Percentiles rank a stretch among this genome's conserved stretches.
These are phyloP conservation scores for Calyptommatus sinebrachiatus DNA, from an alignment of 2,113 vertebrate species.

Conservation along the genomic window DNA sequence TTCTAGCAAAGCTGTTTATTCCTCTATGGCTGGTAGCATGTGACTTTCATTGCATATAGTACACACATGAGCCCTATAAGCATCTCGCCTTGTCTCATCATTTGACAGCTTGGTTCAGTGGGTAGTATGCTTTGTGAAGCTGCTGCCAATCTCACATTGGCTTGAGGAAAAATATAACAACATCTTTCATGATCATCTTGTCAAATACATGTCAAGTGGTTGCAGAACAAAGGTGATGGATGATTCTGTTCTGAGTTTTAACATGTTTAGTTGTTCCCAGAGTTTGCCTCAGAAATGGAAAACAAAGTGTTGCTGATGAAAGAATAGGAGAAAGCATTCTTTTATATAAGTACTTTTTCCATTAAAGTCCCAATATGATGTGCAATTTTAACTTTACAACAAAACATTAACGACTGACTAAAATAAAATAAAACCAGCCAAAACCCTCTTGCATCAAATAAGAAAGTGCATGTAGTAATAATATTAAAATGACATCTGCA, in stretches of 20 bases:
- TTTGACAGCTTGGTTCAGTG: slow-evolving; percentile 14
- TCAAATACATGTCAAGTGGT: slow-evolving; percentile 2
- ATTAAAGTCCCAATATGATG: no score
- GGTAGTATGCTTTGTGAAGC: not conserved
- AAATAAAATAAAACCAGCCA: no score
- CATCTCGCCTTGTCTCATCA: not conserved
- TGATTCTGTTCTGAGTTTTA: not conserved
- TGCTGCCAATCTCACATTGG: not conserved
- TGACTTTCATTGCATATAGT: not conserved
- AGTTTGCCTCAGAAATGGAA: not conserved
- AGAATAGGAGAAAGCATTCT: not conserved
- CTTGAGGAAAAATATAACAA: not conserved
- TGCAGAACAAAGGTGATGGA: slow-evolving; percentile 20
- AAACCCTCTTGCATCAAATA: no score
- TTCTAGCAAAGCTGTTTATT: not conserved
- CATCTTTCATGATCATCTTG: slow-evolving; percentile 18
- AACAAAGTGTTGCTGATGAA: not conserved
- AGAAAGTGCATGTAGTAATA: no score
- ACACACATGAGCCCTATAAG: not conserved
- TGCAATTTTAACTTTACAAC: no score
- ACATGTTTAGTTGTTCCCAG: not conserved
- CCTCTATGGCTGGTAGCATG: not conserved
- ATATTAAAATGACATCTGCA: no score
- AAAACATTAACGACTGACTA: no score
- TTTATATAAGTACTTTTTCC: no score